Base-by-base conservation (phyloP, 2,113 vertebrate species). In the Seriola dumerili region DNA sequence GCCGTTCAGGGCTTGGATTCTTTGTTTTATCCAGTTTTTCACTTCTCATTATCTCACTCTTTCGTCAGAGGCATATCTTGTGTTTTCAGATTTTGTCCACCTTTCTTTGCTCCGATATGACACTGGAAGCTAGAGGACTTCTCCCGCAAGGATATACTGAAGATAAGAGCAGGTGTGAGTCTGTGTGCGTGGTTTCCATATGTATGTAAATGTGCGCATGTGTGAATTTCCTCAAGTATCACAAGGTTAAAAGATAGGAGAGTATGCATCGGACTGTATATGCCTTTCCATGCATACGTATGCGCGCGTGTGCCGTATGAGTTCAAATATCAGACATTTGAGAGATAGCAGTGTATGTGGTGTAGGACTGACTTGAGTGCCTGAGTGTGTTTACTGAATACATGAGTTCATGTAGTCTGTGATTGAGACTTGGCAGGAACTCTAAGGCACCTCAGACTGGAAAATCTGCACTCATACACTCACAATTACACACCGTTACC, bases 181-280 rank as follows among this genome's bases (percentile, higher is more conserved):
- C 52, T 68, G 68, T 78, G 76, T 72, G 72, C 73, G 32, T 64
- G 40, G 42, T 21, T 85, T 88, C 29, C 80, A 87, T 87, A 77
- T 89, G 73, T 85, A 89, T 92, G 89, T 89, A 83, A 89, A 88
- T 92, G 84, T 83, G 42, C 21, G 38, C 57, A 70, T 85, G 77
- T 87, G 82, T 87, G 76, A 59, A 84, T 91, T 87, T 89, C 87
- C 89, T 81, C 80, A 73, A 85, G 84, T 89, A 84, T 82, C 65
- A 62, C 79, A 44, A 57, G 66, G 71, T 85, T 78, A 70, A 72
- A 55, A 87, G 91, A 92, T 90, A 91, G 72, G 25, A 17, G 77
- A 54, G 77, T 42, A 17, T 73, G 82, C 62, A 1, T 25, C 62
- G 52, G 78, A 72, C 73, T 82, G 72, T 80, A 78, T 76, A 40